Evolutionary conservation across 2,888 invertebrate species (phyloP).

Genomic region (Scaptomyza tumidula): DNA sequence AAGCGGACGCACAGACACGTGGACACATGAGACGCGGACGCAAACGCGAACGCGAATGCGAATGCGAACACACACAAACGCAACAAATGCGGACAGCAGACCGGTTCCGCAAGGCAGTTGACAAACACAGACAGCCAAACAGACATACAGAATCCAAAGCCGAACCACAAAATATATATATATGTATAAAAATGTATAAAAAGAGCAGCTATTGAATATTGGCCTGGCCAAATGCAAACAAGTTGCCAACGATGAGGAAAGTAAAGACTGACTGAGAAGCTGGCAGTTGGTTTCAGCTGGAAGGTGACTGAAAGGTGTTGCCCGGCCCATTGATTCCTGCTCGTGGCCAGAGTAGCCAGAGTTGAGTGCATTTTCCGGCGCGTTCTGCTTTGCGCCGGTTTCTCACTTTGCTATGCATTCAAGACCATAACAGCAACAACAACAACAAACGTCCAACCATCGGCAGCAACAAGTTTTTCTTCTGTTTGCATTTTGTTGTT

Average conservation of each 20-base stretch:
- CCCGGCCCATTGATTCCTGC: constrained; percentile 25
- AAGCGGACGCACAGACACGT: constrained; percentile 41
- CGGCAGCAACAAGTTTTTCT: constrained; percentile 68
- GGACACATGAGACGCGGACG: constrained; percentile 19
- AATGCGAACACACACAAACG: background rate
- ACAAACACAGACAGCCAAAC: background rate
- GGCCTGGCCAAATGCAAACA: constrained; percentile 66
- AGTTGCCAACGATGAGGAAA: constrained; percentile 43
- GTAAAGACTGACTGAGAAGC: constrained; percentile 7
- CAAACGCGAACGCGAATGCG: background rate
- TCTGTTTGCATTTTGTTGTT: constrained; percentile 27
- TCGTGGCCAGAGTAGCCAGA: constrained; percentile 23
- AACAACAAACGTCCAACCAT: constrained; percentile 40
- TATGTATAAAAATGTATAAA: constrained; percentile 9
- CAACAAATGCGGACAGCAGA: constrained; percentile 20
- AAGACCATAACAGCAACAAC: constrained; percentile 37
- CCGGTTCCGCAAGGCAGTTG: constrained; percentile 45
- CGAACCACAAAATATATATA: constrained; percentile 34
- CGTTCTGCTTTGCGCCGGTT: constrained; percentile 71
- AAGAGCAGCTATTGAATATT: constrained; percentile 63
- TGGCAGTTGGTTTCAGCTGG: too few species aligned
- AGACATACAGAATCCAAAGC: constrained; percentile 30
- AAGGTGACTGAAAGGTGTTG: constrained; percentile 36
- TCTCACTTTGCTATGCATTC: constrained; percentile 21
- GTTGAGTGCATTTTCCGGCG: constrained; percentile 69